Evolutionary conservation across 2,888 invertebrate genomes (phyloP), one percentile per base, ranked within the genome.

Genomic region (Hydropsyche betteni): DNA sequence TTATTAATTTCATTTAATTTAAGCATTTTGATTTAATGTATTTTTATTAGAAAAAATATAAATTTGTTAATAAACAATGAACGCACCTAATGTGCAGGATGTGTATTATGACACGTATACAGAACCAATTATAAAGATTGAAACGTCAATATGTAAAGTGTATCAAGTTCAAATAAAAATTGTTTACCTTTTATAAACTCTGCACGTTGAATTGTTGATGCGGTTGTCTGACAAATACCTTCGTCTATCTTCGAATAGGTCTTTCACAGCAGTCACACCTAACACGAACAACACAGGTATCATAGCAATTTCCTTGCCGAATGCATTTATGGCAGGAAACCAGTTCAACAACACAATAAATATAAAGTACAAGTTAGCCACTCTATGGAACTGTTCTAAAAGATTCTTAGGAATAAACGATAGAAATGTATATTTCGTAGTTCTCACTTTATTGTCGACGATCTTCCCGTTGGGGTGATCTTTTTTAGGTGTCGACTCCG

Each of bases 351-450:
- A 87, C 81, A 98, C 97, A 84, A 99, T 97, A 84, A 97, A 95
- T 83, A 98, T 93, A 86, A 99, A 99, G 88, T 98, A 99, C 82
- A 99, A 89, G 89, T 99, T 99, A 79, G 98, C 98, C 83, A 97
- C 95, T 79, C 98, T 91, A 86, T 98, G 98, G 85, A 99, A 98
- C 87, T 99, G 98, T 87, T 98, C 98, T 85, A 98, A 91, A 78
- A 99, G 88, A 86, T 98, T 98, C 86, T 97, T 94, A 76, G 98
- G 98, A 83, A 99, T 87, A 87, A 99, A 99, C 81, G 96, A 97
- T 80, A 97, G 87, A 77, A 96, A 83, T 34, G 97, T 97, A 85
- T 99, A 99, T 86, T 98, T 98, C 74, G 97, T 97, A 84, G 97
- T 97, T 84, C 95, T 91, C 83, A 97, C 93, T 86, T 93, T 91